A percentile compares a stretch with the other conserved stretches of the same genome.
phyloP scores from a whole-genome alignment of 2,888 invertebrate genomes.

The Drosophila hawaiiensis region DNA sequence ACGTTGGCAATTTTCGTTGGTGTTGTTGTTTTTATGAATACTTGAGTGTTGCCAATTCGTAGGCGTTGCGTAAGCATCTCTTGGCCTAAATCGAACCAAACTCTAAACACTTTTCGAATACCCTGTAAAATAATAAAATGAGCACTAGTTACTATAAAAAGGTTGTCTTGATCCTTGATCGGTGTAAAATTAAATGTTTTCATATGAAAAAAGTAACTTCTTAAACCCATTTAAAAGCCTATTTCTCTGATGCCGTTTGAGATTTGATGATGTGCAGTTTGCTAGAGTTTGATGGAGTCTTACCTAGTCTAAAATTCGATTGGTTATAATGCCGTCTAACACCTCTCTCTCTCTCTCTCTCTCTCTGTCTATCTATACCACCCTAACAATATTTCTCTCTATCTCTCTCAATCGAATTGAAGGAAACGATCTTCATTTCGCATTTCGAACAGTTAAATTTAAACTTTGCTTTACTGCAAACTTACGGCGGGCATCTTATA shows the following conservation, averaged over 20 bases:
- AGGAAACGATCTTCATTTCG: not conserved
- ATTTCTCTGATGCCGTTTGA: not conserved
- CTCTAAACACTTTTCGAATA: not conserved
- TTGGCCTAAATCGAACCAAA: not conserved
- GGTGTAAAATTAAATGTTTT: not conserved
- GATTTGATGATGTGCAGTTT: not conserved
- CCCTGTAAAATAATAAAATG: not conserved
- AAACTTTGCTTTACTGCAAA: not conserved
- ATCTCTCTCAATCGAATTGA: not conserved
- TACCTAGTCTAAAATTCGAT: not conserved
- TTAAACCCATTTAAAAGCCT: not conserved
- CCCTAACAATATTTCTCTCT: too few species aligned
- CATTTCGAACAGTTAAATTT: not conserved
- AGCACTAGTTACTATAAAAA: not conserved
- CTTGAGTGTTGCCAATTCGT: slow-evolving; percentile 27
- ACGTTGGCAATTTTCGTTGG: slow-evolving; percentile 59
- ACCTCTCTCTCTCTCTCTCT: not conserved
- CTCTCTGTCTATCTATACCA: not conserved
- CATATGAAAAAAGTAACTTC: not conserved
- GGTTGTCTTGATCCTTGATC: not conserved
- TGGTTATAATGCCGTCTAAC: not conserved
- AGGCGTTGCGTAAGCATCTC: not conserved
- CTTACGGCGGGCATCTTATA: not conserved
- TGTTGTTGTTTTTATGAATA: slow-evolving; percentile 17
- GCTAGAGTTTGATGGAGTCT: not conserved